A percentile compares a stretch with the other conserved stretches of the same genome.
These are phyloP conservation scores for Psittacula cyanocephala DNA, from an alignment of 2,113 vertebrate genomes.

Conservation along the genomic window DNA sequence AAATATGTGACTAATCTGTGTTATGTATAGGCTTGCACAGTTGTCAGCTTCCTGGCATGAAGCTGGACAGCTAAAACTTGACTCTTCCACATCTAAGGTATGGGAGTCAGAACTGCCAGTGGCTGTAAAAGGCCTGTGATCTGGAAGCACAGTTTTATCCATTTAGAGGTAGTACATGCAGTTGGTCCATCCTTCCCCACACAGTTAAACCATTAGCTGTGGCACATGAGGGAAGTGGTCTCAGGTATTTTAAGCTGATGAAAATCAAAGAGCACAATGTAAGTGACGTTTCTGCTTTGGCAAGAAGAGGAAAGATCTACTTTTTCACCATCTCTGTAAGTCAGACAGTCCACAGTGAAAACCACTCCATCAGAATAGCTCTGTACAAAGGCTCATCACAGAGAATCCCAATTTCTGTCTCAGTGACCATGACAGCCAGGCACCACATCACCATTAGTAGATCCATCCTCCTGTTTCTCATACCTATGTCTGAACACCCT, in stretches of 20 bases:
- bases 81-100: background rate
- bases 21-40: conserved; percentile 32
- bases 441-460: background rate
- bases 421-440: background rate
- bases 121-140: conserved; percentile 8
- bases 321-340: background rate
- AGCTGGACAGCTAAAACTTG: background rate
- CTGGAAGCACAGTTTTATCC: background rate
- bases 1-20: conserved; percentile 45
- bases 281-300: background rate
- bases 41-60: conserved; percentile 17
- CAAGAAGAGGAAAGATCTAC: background rate
- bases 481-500: background rate
- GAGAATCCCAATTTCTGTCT: background rate
- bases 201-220: background rate
- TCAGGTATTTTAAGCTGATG: background rate
- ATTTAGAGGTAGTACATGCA: background rate
- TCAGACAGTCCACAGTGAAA: background rate
- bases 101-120: background rate
- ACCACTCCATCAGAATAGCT: background rate
- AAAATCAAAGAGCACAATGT: background rate
- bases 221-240: accelerated
- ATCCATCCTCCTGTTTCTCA: background rate
- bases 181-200: background rate
- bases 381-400: background rate